Percentiles rank a stretch among this genome's conserved stretches.
Conservation (phyloP, 2,888 invertebrate genomes). For the Lacanobia wlatinum region DNA sequence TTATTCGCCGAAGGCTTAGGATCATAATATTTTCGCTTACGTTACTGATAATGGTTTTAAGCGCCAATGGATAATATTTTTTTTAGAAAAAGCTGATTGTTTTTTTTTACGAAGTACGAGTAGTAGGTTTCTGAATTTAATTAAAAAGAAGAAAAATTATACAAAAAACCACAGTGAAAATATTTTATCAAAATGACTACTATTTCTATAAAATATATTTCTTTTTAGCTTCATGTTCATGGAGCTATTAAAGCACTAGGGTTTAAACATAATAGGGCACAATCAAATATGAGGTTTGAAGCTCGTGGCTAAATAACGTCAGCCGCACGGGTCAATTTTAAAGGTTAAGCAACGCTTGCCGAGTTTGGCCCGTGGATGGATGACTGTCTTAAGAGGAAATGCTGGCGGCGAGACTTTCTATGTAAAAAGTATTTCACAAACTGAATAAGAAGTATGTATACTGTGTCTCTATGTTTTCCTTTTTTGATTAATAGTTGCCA, state of each 20-base stretch:
- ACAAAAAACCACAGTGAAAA: too few relatives aligned
- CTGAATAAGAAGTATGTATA: too few relatives aligned
- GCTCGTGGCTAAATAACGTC: too few relatives aligned
- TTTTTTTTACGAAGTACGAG: background rate
- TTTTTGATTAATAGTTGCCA: too few relatives aligned
- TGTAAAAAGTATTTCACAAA: too few relatives aligned
- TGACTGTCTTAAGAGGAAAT: too few relatives aligned
- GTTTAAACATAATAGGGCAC: background rate
- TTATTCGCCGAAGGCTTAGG: background rate
- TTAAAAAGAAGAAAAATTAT: background rate
- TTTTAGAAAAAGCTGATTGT: background rate
- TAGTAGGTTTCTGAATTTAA: background rate
- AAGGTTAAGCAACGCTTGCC: too few relatives aligned
- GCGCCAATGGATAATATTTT: background rate
- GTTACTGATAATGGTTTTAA: conserved; percentile 11
- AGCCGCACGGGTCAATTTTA: too few relatives aligned
- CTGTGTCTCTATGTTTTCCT: too few relatives aligned
- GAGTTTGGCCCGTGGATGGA: too few relatives aligned
- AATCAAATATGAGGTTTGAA: background rate
- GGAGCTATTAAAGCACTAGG: background rate
- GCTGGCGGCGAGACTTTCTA: too few relatives aligned
- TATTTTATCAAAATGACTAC: background rate
- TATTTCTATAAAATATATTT: background rate
- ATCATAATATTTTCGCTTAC: conserved; percentile 26
- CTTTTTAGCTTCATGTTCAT: background rate